Base-by-base conservation (phyloP, 2,888 invertebrate species). In the Tethea ocularis region DNA sequence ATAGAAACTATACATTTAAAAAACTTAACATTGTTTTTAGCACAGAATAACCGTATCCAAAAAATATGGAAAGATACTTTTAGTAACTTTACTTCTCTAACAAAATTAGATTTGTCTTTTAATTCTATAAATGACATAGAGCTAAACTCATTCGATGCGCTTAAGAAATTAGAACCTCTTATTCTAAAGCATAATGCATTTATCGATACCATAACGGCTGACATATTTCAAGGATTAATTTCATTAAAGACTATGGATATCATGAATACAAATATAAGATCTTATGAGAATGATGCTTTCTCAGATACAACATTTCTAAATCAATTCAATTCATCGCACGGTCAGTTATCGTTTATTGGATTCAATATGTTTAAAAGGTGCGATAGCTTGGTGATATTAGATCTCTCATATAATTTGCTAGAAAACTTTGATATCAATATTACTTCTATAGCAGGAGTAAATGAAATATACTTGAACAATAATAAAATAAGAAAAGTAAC, bases 381-480 rank as follows among this genome's bases (percentile, higher is more conserved):
- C 29, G 67, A 63, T 2, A 62, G 60, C 11, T 46, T 71, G 52
- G 59, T 64, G 59, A 55, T 57, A 57, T 53, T 74, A n/a, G 64
- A 61, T 36, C 52, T 70, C 4, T 71, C 70, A 8, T 56, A 69
- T 54, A 74, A 74, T 26, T 59, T 67, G 24, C 56, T 74, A 22
- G 59, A 61, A 20, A 22, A n/a, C 8, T 72, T 74, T 60, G 17
- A 57, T 26, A 41, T 72, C 6, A 68, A 72, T 41, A 63, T 61
- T 26, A 59, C 68, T n/a, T 63, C 58, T 51, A 62, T 71, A 54
- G 13, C 58, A 1, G 41, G 59, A 52, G 24, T 70, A 7, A 56
- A 66, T 59, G 64, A 68, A 61, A 58, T 73, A 51, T 56, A 67
- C 57, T 57, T 73, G 5, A 62, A 69, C 52, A 51, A 69, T 29